Evolutionary conservation across 2,888 invertebrate genomes (phyloP), one percentile per base, ranked within the genome.

Genomic region (Sycophila texana): DNA sequence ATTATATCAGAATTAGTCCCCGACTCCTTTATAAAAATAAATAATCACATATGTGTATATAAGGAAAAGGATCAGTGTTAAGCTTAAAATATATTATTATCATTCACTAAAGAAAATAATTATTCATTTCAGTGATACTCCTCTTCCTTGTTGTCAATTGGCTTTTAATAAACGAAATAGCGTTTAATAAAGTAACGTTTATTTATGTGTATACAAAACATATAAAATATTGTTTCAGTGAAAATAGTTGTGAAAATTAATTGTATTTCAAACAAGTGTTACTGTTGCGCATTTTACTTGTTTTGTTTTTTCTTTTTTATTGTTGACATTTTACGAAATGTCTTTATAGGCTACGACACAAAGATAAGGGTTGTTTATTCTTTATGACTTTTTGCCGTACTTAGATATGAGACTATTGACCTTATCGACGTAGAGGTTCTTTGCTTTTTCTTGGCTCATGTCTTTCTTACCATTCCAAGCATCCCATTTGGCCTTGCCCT

Each of bases 361-460:
- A 26, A 26, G 79, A 57, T 70, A 68, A 16, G 18, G n/a, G 13
- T 58, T 47, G 18, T 5, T 5, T 2, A 20, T 4, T 10, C 12
- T 51, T 74, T 20, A 77, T 73, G 39, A 89, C 75, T 89, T 88
- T 78, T 87, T 89, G 74, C 89, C 90, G 68, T 88, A 85, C 4
- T 84, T 74, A 3, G 92, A 92, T 82, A 95, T 91, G 57, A 97
- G 92, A 83, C 92, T 88, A 60, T 94, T 92, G 0, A 94, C 97
- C 91, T 96, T 96, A 2, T 93, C 93, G 83, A 98, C 92, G 91
- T 99, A 99, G 13, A 94, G 93, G 87, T 94, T 93, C 91, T 96
- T 96, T 5, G 98, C 98, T 81, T 94, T 95, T 0, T 95, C 95
- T 88, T 94, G 93, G 73, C 93, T 91, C 84, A 93, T 91, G 13